A percentile compares a stretch with the other conserved stretches of the same genome.
These are phyloP conservation scores for Lagria hirta DNA, from an alignment of 2,888 invertebrate genomes.

Conservation along the genomic window DNA sequence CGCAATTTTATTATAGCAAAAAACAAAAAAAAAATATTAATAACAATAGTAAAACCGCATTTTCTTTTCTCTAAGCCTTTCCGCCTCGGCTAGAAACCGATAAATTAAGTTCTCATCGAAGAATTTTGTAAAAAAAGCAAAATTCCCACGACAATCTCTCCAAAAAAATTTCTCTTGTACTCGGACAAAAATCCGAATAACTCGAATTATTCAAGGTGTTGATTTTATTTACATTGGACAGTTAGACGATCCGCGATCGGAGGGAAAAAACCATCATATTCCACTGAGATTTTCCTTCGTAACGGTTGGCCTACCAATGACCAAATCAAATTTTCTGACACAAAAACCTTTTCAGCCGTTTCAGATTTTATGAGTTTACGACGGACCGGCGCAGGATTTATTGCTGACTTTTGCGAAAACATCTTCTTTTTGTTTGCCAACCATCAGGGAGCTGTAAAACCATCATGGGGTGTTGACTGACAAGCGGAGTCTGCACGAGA, in stretches of 20 bases:
- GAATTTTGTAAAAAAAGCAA: conserved; percentile 5
- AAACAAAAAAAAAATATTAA: no score
- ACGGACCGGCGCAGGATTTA: conserved; percentile 9
- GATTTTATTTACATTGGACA: conserved; percentile 23
- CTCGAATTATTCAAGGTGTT: conserved; percentile 33
- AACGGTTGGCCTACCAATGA: conserved; percentile 18
- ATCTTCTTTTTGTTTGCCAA: no score
- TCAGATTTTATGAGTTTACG: conserved; percentile 16
- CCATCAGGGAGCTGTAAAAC: conserved; percentile 5
- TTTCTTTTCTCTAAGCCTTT: no score
- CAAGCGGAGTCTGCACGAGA: no score
- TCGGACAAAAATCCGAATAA: conserved; percentile 33
- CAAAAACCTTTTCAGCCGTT: conserved; percentile 1
- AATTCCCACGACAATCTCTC: conserved; percentile 12
- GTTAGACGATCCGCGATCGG: conserved; percentile 7
- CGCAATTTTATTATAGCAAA: no score
- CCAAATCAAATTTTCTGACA: conserved; percentile 9
- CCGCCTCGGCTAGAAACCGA: no score
- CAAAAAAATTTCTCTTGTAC: no score
- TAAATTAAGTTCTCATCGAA: conserved; percentile 15
- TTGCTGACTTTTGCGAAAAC: conserved; percentile 6
- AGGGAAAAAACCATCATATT: conserved; percentile 7
- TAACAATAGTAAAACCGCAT: no score
- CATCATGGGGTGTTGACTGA: no score
- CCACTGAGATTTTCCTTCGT: conserved; percentile 11